Evolutionary conservation across 2,113 vertebrate species (phyloP).

Genomic region (Gavia stellata): DNA sequence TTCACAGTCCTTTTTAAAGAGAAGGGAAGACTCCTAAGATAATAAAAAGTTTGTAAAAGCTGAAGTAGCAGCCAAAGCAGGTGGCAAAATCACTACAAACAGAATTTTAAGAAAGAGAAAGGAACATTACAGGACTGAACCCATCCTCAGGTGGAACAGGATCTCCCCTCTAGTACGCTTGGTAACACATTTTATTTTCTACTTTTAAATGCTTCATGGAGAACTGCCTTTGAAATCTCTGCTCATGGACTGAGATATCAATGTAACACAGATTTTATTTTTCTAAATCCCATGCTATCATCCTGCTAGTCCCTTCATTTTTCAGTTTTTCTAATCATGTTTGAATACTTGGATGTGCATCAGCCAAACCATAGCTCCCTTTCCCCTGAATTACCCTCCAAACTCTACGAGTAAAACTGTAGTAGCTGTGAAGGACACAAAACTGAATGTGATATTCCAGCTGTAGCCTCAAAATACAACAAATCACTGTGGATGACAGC

Average conservation of each 20-base stretch:
- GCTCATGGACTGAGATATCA: not conserved
- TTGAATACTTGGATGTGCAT: not conserved
- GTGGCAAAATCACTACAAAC: not conserved
- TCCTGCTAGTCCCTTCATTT: not conserved
- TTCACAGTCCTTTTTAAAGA: not conserved
- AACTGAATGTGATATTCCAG: not conserved
- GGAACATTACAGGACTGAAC: not conserved
- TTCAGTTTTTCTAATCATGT: not conserved
- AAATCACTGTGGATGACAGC: not conserved
- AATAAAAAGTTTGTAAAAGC: not conserved
- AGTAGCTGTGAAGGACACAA: not conserved
- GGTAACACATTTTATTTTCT: not conserved
- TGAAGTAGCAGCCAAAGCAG: not conserved
- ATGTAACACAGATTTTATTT: not conserved
- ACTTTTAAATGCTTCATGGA: not conserved
- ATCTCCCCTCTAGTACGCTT: not conserved
- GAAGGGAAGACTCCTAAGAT: not conserved
- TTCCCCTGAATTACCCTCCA: not conserved
- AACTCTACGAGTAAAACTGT: not conserved
- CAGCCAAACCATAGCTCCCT: not conserved
- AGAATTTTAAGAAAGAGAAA: not conserved
- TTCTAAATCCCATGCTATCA: not conserved
- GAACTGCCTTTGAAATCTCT: not conserved
- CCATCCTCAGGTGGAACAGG: not conserved
- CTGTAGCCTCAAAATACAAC: not conserved